phyloP scores from a whole-genome alignment of 2,888 invertebrate genomes.

The Dolichomitus sp. region DNA sequence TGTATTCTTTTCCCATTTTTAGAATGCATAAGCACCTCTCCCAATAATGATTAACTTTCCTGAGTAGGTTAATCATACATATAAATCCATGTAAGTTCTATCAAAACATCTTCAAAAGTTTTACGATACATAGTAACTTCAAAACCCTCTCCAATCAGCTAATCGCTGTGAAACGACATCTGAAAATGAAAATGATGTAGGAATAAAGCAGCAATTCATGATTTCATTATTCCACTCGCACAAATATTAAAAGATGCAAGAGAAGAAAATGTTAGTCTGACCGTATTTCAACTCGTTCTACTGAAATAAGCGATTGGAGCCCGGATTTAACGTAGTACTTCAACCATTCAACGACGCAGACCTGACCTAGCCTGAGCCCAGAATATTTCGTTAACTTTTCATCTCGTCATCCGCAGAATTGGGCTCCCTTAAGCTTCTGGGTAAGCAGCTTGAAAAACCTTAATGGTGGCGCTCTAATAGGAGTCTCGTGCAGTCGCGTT shows the following conservation, averaged over 20 bases:
- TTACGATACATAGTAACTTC: too few species aligned
- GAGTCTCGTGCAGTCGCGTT: conserved; percentile 14
- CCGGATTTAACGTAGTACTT: background rate
- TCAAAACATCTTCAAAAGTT: too few species aligned
- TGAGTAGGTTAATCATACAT: too few species aligned
- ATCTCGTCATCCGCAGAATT: conserved; percentile 31
- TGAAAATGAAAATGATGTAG: too few species aligned
- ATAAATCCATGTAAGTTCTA: too few species aligned
- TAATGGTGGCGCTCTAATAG: conserved; percentile 29
- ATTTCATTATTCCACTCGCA: too few species aligned
- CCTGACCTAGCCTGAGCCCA: background rate
- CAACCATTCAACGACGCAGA: background rate
- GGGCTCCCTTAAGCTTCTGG: conserved; percentile 33
- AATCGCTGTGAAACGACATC: too few species aligned
- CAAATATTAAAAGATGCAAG: background rate
- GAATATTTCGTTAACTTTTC: conserved; percentile 50
- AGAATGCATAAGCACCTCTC: too few species aligned
- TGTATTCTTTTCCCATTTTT: too few species aligned
- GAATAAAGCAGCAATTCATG: too few species aligned
- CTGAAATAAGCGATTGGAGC: background rate
- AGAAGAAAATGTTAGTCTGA: conserved; percentile 4
- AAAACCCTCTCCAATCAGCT: too few species aligned
- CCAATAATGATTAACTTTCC: too few species aligned
- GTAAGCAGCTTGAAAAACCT: conserved; percentile 45
- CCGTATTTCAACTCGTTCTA: conserved; percentile 15